Conservation (phyloP, 2,888 invertebrate species). For the Aspidiotus rigidus region DNA sequence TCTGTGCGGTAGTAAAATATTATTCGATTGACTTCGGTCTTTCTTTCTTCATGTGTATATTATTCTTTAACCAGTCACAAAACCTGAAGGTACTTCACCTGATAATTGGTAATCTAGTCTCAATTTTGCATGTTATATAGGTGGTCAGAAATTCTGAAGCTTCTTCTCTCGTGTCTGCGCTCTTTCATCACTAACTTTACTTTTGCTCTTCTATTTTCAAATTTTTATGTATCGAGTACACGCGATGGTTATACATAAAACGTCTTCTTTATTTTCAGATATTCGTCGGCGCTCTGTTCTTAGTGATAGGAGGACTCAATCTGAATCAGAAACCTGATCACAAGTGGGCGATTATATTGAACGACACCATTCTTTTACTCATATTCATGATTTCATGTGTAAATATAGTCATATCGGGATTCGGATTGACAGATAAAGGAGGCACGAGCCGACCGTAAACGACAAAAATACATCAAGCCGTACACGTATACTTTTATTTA, state of each 20-base stretch:
- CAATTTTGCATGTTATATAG: too few relatives aligned
- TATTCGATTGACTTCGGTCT: too few relatives aligned
- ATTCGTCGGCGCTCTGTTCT: conserved; percentile 69
- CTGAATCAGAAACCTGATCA: conserved; percentile 67
- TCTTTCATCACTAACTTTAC: too few relatives aligned
- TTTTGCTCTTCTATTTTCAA: too few relatives aligned
- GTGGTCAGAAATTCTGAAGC: too few relatives aligned
- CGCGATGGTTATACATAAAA: not conserved
- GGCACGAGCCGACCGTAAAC: not conserved
- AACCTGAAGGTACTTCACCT: too few relatives aligned
- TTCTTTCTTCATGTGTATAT: too few relatives aligned
- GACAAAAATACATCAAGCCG: not conserved
- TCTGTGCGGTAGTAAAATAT: too few relatives aligned
- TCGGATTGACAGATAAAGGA: conserved; percentile 54
- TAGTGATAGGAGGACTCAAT: conserved; percentile 72
- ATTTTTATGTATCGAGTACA: too few relatives aligned
- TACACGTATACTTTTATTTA: not conserved
- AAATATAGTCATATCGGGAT: conserved; percentile 73
- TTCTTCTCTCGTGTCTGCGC: too few relatives aligned
- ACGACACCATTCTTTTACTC: conserved; percentile 69
- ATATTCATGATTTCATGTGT: conserved; percentile 71
- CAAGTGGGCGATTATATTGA: conserved; percentile 64
- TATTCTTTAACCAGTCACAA: too few relatives aligned
- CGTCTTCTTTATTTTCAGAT: conserved; percentile 52
- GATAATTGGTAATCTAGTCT: too few relatives aligned